These are phyloP conservation scores for Drosophila ogumai DNA, from an alignment of 1,140 invertebrate species.

Conservation along the genomic window DNA sequence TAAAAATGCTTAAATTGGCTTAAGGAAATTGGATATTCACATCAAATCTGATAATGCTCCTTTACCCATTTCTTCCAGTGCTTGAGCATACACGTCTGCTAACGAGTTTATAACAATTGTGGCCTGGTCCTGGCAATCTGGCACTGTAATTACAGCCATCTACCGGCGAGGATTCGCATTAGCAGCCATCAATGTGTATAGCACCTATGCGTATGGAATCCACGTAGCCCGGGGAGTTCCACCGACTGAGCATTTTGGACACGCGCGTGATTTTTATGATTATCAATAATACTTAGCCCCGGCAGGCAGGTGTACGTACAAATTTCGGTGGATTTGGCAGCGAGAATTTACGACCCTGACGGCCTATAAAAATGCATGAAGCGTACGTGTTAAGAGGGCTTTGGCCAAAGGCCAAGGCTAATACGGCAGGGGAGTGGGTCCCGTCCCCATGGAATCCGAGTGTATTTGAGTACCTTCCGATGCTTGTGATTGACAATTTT, in stretches of 20 bases:
- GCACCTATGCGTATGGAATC: slow-evolving; percentile 57
- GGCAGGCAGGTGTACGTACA: slow-evolving; percentile 68
- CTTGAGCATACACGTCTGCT: slow-evolving; percentile 22
- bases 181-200: slow-evolving; percentile 38
- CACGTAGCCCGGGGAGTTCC: slow-evolving; percentile 49
- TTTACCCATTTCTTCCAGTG: background rate
- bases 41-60: background rate
- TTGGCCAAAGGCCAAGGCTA: slow-evolving; percentile 22
- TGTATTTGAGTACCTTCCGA: background rate
- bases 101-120: slow-evolving; percentile 72
- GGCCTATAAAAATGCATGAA: slow-evolving; percentile 72
- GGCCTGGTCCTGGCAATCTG: slow-evolving; percentile 50
- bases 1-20: background rate
- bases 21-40: background rate
- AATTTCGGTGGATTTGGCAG: slow-evolving; percentile 68
- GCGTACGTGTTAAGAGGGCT: slow-evolving; percentile 53
- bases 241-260: slow-evolving; percentile 64
- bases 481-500: slow-evolving; percentile 47
- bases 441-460: background rate
- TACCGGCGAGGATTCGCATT: slow-evolving; percentile 34
- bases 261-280: slow-evolving; percentile 74
- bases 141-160: slow-evolving; percentile 57
- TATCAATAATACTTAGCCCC: slow-evolving; percentile 73
- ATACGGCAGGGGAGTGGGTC: slow-evolving; percentile 11
- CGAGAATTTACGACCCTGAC: slow-evolving; percentile 53